Evolutionary conservation across 2,888 invertebrate species (phyloP).

Genomic region (Tanypteryx hageni): DNA sequence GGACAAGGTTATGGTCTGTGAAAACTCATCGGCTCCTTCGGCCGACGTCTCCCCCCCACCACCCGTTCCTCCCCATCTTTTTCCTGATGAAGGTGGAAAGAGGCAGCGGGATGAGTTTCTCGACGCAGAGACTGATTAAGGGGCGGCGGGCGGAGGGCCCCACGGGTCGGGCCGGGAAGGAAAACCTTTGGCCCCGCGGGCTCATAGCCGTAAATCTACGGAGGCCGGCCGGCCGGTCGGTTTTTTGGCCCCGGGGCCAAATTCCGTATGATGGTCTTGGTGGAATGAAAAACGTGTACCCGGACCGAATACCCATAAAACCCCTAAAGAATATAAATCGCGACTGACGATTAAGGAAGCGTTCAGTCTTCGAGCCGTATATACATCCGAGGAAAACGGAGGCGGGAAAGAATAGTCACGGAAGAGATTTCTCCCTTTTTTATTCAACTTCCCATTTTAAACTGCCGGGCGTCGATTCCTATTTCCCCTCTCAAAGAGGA

Average conservation of each 20-base stretch:
- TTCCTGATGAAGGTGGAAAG: background rate
- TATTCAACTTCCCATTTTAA: background rate
- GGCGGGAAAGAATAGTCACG: background rate
- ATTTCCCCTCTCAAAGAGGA: background rate
- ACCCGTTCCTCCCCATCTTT: too few relatives aligned
- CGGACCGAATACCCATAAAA: constrained; percentile 41
- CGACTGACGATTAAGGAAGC: constrained; percentile 50
- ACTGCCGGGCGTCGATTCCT: background rate
- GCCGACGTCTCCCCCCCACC: background rate
- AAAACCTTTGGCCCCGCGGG: constrained; percentile 44
- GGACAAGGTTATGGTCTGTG: constrained; percentile 58
- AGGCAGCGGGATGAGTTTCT: constrained; percentile 12
- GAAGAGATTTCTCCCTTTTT: too few relatives aligned
- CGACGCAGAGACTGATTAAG: constrained; percentile 17
- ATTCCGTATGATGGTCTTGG: constrained; percentile 19
- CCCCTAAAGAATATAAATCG: constrained; percentile 45
- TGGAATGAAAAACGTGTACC: constrained; percentile 26
- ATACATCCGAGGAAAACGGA: background rate
- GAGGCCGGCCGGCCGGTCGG: constrained; percentile 30
- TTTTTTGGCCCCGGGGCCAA: constrained; percentile 30
- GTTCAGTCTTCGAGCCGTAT: background rate
- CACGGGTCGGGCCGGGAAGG: background rate
- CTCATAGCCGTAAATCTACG: constrained; percentile 41
- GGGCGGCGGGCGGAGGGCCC: constrained; percentile 1
- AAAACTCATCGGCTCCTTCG: background rate